These are phyloP conservation scores for Gulo gulo DNA, from an alignment of 2,113 vertebrate species.

Conservation along the genomic window DNA sequence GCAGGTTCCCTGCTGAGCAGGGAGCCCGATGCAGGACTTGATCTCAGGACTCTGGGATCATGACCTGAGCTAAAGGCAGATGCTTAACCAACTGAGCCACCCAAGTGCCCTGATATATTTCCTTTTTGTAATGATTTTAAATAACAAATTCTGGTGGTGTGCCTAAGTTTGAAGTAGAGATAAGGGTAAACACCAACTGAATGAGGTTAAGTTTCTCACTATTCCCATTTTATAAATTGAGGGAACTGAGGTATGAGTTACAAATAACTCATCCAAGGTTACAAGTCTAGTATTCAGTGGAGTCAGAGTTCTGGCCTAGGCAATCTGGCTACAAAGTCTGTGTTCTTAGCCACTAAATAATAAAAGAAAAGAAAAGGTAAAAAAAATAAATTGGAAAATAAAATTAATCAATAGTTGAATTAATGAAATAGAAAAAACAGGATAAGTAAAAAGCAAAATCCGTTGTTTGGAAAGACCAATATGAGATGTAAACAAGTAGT, in stretches of 20 bases:
- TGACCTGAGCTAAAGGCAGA: not conserved
- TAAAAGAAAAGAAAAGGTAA: no score
- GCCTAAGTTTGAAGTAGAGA: not conserved
- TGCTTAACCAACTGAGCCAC: not conserved
- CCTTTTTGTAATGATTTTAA: not conserved
- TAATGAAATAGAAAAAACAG: not conserved
- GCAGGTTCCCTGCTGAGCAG: not conserved
- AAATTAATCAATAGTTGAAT: not conserved
- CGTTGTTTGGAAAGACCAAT: not conserved
- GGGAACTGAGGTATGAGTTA: not conserved
- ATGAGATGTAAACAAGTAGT: not conserved
- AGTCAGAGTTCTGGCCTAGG: not conserved
- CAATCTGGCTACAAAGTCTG: not conserved
- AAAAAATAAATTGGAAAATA: not conserved
- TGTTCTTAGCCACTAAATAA: not conserved
- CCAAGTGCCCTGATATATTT: not conserved
- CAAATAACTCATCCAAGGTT: not conserved
- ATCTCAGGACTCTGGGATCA: not conserved
- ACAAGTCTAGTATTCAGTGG: not conserved
- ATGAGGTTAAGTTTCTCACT: not conserved
- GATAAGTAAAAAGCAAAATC: not conserved
- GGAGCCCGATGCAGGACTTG: not conserved
- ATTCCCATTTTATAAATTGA: not conserved
- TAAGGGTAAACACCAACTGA: not conserved
- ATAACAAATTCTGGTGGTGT: not conserved